A percentile compares a stretch with the other conserved stretches of the same genome.
phyloP scores from a whole-genome alignment of 64 coral and sea anemone species.

The Pachyseris speciosa region DNA sequence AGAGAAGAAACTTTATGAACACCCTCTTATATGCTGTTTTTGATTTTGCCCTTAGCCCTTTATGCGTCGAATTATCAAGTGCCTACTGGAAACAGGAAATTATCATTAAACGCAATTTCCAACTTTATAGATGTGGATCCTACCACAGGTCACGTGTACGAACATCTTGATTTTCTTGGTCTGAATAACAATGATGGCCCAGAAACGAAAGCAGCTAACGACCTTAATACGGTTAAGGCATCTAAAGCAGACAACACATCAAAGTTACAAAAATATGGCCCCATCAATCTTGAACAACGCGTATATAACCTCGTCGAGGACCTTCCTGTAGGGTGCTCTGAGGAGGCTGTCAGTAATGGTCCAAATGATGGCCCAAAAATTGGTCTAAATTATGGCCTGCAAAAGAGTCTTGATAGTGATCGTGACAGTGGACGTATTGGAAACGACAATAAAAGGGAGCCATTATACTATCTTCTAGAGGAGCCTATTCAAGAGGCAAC shows the following conservation, averaged over 20 bases:
- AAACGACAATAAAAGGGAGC: background rate
- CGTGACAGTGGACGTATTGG: background rate
- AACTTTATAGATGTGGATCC: background rate
- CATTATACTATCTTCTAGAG: background rate
- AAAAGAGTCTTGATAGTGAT: no score
- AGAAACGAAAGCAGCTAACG: no score
- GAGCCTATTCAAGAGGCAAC: background rate
- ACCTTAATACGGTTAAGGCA: no score
- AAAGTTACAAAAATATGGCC: background rate
- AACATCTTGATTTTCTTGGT: background rate
- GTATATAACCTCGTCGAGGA: constrained; percentile 26
- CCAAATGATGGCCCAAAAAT: background rate
- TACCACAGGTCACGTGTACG: background rate
- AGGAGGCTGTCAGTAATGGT: background rate
- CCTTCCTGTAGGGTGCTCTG: background rate
- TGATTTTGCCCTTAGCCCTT: background rate
- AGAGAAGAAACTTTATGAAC: no score
- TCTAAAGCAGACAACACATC: background rate
- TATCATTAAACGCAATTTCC: background rate
- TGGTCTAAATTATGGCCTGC: background rate
- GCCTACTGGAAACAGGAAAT: background rate
- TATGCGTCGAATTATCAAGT: constrained; percentile 21
- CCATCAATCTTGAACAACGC: constrained; percentile 14
- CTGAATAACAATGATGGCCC: background rate
- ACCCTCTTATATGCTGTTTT: no score